phyloP scores from a whole-genome alignment of 2,113 vertebrate species.

The Lophius piscatorius region DNA sequence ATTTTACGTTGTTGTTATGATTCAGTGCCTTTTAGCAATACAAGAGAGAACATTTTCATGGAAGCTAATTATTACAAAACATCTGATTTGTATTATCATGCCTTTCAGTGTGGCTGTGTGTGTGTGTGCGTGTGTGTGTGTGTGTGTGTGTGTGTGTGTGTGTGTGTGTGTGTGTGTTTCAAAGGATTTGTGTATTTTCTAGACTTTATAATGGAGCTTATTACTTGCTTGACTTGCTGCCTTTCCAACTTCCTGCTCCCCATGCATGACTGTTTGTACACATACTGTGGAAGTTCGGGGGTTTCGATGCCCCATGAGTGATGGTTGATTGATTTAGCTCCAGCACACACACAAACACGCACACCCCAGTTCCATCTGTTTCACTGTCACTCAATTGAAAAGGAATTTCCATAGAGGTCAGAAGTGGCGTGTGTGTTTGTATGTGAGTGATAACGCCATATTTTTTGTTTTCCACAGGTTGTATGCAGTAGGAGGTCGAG shows the following conservation, averaged over 20 bases:
- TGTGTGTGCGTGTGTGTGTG: slow-evolving; percentile 14
- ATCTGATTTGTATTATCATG: no score
- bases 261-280: not conserved
- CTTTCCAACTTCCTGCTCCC: slow-evolving; percentile 27
- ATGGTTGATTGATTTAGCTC: slow-evolving; percentile 48
- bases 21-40: slow-evolving; percentile 43
- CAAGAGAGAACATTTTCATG: slow-evolving; percentile 30
- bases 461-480: slow-evolving; percentile 78
- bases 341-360: slow-evolving; percentile 15
- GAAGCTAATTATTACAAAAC: no score
- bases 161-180: slow-evolving; percentile 15
- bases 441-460: slow-evolving; percentile 11
- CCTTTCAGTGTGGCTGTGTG: slow-evolving; percentile 33
- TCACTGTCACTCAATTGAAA: slow-evolving; percentile 46
- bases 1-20: slow-evolving; percentile 51
- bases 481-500: slow-evolving; percentile 97
- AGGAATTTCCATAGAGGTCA: slow-evolving; percentile 12
- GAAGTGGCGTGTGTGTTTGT: slow-evolving; percentile 10
- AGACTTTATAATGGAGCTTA: slow-evolving; percentile 61
- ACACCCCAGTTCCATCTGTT: slow-evolving; percentile 38
- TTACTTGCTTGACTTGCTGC: slow-evolving; percentile 63
- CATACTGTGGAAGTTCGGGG: slow-evolving; percentile 11
- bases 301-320: slow-evolving; percentile 36
- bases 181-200: slow-evolving; percentile 52
- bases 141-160: slow-evolving; percentile 13